These are phyloP conservation scores for Aphidius ervi DNA, from an alignment of 1,140 invertebrate genomes.

Conservation along the genomic window DNA sequence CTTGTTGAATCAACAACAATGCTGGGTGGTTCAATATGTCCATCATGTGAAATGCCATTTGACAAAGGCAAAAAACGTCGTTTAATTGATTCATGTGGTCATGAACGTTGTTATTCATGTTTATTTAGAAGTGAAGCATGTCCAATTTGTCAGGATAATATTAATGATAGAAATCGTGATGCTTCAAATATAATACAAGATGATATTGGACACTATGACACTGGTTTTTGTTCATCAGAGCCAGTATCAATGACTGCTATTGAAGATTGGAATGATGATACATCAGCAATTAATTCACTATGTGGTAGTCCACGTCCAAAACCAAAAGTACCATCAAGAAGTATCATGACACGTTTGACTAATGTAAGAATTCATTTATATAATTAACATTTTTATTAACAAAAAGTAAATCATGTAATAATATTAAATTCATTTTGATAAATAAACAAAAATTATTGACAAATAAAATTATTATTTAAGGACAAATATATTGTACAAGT, in stretches of 20 bases:
- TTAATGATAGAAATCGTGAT: constrained; percentile 21
- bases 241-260: constrained; percentile 33
- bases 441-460: background rate
- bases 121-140: constrained; percentile 87
- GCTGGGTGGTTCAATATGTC: constrained; percentile 63
- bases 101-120: constrained; percentile 90
- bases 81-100: constrained; percentile 89
- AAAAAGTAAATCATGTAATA: background rate
- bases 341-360: constrained; percentile 26
- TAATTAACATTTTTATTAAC: no score
- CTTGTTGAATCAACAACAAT: constrained; percentile 63
- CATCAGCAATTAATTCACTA: constrained; percentile 46
- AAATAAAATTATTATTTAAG: constrained; percentile 2
- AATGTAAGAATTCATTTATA: constrained; percentile 33
- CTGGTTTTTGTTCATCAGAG: constrained; percentile 27
- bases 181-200: constrained; percentile 13
- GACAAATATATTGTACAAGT: background rate
- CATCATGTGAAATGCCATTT: constrained; percentile 86
- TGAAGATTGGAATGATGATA: constrained; percentile 45
- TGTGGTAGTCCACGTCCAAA: constrained; percentile 46
- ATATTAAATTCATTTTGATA: no score
- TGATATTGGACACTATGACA: constrained; percentile 11
- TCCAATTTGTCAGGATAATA: constrained; percentile 67
- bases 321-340: constrained; percentile 32
- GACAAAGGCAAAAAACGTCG: constrained; percentile 92